phyloP scores from a whole-genome alignment of 2,888 invertebrate genomes.

The Hirtodrosophila trivittata region DNA sequence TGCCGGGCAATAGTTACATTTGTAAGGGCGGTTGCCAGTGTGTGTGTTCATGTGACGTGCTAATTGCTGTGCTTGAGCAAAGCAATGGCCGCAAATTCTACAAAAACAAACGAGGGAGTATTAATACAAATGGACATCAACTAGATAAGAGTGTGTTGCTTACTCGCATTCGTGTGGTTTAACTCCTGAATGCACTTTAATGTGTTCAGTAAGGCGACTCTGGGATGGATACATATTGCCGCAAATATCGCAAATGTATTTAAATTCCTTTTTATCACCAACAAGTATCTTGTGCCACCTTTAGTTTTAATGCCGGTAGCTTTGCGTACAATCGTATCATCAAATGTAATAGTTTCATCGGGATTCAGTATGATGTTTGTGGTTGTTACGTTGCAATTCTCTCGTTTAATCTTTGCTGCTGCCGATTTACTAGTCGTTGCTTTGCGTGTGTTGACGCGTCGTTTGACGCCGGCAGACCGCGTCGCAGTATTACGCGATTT shows the following conservation, averaged over 20 bases:
- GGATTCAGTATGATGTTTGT: constrained; percentile 55
- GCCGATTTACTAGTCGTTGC: constrained; percentile 11
- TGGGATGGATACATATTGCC: constrained; percentile 83
- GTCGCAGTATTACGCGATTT: constrained; percentile 30
- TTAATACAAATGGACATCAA: too few species aligned
- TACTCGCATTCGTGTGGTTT: constrained; percentile 84
- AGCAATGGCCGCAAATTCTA: constrained; percentile 82
- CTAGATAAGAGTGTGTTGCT: constrained; percentile 32
- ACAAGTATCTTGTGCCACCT: constrained; percentile 67
- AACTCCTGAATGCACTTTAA: constrained; percentile 82
- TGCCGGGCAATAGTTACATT: constrained; percentile 82
- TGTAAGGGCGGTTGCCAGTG: constrained; percentile 83
- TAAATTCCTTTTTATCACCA: constrained; percentile 75
- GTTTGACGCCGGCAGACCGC: constrained; percentile 34
- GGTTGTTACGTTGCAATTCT: constrained; percentile 27
- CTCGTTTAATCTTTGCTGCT: constrained; percentile 43
- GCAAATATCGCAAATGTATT: constrained; percentile 82
- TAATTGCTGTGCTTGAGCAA: constrained; percentile 83
- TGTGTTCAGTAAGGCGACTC: constrained; percentile 82
- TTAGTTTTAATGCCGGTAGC: constrained; percentile 61
- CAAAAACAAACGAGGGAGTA: constrained; percentile 1
- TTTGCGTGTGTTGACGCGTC: constrained; percentile 43
- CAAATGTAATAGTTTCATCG: constrained; percentile 48
- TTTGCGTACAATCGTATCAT: constrained; percentile 57
- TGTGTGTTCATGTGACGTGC: constrained; percentile 84